Evolutionary conservation across 92 coral and sea anemone species (phyloP), one percentile per base, ranked within the genome.

Genomic region (Parazoanthus darwini): DNA sequence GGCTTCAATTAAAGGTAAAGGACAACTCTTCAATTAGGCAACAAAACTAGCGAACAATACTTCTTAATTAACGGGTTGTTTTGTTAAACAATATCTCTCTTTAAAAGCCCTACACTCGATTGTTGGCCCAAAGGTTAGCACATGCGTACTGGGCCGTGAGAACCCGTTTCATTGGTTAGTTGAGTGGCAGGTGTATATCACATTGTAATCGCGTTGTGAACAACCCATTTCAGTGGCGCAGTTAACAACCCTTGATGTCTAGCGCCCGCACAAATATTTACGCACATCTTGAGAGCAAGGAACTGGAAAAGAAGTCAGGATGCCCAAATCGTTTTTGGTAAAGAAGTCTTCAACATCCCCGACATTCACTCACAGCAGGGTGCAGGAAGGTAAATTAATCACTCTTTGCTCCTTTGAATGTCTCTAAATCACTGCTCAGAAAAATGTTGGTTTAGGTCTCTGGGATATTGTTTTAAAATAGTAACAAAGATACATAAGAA

Each of bases 11-110:
- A 84, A 56, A 71, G 42, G 56, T 93, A 91, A 89, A 35, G 94
- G 89, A 94, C 93, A 94, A 88, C 92, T 91, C 93, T 93, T 91
- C 96, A 94, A 94, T 94, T 94, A 94, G 91, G 91, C 91, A 85
- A 90, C 96, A 93, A 94, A 93, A 93, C 98, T 86, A 86, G 82
- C 83, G 87, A 71, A 93, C 96, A 93, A 93, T 94, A 92, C 89
- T 77, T 88, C 77, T 86, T 93, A 86, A 94, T 94, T 94, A 91
- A 93, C 98, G 98, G 95, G 88, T 85, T 91, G 89, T 94, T 88
- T 92, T 78, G 93, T 93, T 80, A 90, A 93, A 94, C 96, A 94
- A 94, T 94, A 94, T 94, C 98, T 85, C 98, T 94, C 98, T 94
- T 94, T 94, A 93, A 86, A 94, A 94, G 93, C 89, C 39, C 66